phyloP scores from a whole-genome alignment of 2,113 vertebrate species.

The Dromiciops gliroides region DNA sequence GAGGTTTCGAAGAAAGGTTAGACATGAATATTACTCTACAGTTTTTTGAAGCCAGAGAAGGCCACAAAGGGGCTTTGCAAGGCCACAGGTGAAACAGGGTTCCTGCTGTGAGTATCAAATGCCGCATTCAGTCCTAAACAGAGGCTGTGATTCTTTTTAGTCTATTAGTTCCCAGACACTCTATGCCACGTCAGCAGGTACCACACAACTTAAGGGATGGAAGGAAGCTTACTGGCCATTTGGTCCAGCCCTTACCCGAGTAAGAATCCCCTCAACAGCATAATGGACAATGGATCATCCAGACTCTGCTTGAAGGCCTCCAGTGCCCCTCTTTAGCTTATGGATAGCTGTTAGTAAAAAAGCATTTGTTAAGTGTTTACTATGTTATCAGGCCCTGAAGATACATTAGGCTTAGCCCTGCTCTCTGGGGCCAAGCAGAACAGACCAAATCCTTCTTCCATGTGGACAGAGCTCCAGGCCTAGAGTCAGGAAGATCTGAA shows the following conservation, averaged over 20 bases:
- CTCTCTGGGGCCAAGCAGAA: neutral
- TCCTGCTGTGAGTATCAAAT: neutral
- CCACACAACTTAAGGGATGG: neutral
- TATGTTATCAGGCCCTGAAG: neutral
- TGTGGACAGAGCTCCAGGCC: neutral
- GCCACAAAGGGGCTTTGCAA: neutral
- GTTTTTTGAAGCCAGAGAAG: neutral
- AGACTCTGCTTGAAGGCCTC: neutral
- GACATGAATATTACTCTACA: slow-evolving; percentile 42
- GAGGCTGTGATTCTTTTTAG: neutral
- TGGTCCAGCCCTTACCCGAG: neutral
- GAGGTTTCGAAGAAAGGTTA: slow-evolving; percentile 39
- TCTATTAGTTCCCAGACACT: neutral
- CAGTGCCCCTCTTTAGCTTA: neutral
- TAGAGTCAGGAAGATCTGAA: neutral
- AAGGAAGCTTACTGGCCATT: neutral
- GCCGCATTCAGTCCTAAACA: neutral
- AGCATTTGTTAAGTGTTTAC: neutral
- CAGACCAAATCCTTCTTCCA: neutral
- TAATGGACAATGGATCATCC: neutral
- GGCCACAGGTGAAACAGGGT: neutral
- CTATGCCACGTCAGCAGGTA: neutral
- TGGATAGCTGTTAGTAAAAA: neutral
- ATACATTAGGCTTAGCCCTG: neutral
- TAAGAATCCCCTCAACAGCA: neutral